Evolutionary conservation across 2,113 vertebrate genomes (phyloP).

Genomic region (Brevimyrus niger): DNA sequence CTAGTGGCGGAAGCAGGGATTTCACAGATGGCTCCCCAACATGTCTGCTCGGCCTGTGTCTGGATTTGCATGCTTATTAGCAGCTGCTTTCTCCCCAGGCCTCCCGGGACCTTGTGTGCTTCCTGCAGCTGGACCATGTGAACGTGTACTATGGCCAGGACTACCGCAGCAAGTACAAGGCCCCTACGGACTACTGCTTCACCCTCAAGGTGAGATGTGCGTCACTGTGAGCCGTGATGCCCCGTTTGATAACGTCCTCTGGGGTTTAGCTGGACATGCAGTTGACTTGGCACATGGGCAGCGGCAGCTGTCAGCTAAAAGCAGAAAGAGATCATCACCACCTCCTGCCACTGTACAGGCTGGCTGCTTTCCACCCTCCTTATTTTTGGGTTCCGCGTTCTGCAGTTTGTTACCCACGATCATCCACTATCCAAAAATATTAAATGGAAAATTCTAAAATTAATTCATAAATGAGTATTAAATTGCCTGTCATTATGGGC

Average conservation of each 20-base stretch:
- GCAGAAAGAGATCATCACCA: neutral
- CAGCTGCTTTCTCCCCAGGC: constrained; percentile 55
- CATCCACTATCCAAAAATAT: no score
- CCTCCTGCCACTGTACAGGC: neutral
- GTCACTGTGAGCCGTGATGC: neutral
- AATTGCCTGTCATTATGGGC: no score
- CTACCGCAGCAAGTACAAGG: constrained; percentile 94
- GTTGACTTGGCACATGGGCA: neutral
- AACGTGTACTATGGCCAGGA: constrained; percentile 97
- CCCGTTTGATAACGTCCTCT: neutral
- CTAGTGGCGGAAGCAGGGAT: neutral
- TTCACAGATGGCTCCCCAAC: neutral
- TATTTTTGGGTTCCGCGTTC: neutral
- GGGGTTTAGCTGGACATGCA: neutral
- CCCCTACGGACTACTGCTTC: constrained; percentile 91
- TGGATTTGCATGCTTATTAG: neutral
- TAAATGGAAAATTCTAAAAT: no score
- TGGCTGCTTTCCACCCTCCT: neutral
- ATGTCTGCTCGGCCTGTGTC: neutral
- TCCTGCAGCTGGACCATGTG: constrained; percentile 91
- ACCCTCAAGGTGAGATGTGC: constrained; percentile 76
- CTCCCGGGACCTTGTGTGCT: constrained; percentile 91
- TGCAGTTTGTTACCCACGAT: no score
- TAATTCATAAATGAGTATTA: no score
- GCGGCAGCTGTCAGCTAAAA: neutral